Evolutionary conservation across 92 coral and sea anemone genomes (phyloP), one percentile per base, ranked within the genome.

Genomic region (Epizoanthus stellaris): DNA sequence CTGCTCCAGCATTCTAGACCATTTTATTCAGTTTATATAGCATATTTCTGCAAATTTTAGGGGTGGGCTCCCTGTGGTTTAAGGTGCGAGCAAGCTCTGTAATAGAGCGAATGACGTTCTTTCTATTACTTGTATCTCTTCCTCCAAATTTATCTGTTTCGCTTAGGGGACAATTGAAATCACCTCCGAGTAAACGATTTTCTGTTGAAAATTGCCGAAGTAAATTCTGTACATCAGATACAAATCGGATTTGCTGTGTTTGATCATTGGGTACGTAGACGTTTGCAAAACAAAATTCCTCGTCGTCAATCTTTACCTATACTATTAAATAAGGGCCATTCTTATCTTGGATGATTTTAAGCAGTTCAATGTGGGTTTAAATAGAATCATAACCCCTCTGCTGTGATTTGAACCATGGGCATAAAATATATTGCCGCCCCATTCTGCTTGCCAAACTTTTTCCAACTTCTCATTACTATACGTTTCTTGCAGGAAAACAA

Each of bases 131-230:
- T 12, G 34, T 84, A n/a, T 73, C 87, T 63, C 56, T 84, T 45
- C 63, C 81, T 57, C 87, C 87, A 60, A 17, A 72, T 47, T 84
- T 84, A 45, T 84, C 87, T n/a, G 73, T 40, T 36, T 73, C 58
- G 47, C 56, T 79, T 1, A 84, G 66, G 11, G 87, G 87, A 39
- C 80, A 83, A 40, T 83, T 83, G 20, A 59, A 73, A 58, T 84
- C 87, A 5, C 87, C 86, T 49, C 86, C 86, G 43, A 83, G 15
- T 20, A 71, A 34, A 11, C 72, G 45, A 71, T 71, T 73, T 81
- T 81, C 76, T 17, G 10, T 52, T 45, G 85, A 13, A 30, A 66
- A 81, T 45, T 70, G 59, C 38, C 85, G 76, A 17, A 81, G 61
- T 20, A 3, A 62, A 60, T 69, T 45, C 49, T 47, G 59, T 19